Conservation (phyloP, 2,888 invertebrate species). For the Lasioglossum zephyrum region DNA sequence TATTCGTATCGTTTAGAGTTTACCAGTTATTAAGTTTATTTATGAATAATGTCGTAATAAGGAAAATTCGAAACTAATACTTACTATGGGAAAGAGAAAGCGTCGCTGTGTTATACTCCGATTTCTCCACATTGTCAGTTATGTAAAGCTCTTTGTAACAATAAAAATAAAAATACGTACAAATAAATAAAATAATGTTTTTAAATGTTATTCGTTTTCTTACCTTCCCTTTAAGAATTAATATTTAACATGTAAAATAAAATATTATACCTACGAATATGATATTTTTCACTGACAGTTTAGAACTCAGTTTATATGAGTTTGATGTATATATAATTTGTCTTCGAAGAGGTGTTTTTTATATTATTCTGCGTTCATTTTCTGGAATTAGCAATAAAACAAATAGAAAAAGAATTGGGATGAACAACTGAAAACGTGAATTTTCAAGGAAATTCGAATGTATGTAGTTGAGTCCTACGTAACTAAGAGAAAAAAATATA, state of each 20-base stretch:
- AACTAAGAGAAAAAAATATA: background rate
- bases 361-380: background rate
- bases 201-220: slow-evolving; percentile 17
- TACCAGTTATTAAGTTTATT: background rate
- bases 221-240: background rate
- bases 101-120: slow-evolving; percentile 8
- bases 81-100: background rate
- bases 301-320: too few species aligned
- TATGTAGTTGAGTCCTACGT: background rate
- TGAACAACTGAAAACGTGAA: background rate
- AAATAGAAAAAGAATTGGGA: background rate
- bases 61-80: background rate
- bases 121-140: slow-evolving; percentile 32
- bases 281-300: too few species aligned
- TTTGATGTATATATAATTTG: background rate
- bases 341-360: background rate
- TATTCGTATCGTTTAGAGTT: background rate
- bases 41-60: background rate
- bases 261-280: too few species aligned
- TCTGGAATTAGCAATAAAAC: background rate
- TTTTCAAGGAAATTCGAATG: background rate
- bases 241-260: background rate
- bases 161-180: slow-evolving; percentile 36
- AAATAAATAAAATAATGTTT: slow-evolving; percentile 53
- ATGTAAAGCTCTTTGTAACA: slow-evolving; percentile 41